Evolutionary conservation across 2,888 invertebrate species (phyloP).

Genomic region (Ichneumoninae sp.): DNA sequence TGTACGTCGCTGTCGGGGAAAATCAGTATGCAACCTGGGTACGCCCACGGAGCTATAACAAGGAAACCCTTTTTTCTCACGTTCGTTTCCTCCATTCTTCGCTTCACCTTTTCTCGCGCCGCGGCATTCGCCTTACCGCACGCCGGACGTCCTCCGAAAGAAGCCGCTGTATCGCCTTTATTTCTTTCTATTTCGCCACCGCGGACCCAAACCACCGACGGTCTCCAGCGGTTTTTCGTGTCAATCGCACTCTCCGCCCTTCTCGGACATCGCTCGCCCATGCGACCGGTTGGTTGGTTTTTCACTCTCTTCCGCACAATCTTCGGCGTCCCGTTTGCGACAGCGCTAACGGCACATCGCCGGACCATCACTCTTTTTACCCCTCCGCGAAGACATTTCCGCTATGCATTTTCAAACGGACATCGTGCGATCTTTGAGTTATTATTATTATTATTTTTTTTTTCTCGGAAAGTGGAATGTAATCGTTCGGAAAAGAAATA

Average conservation of each 20-base stretch:
- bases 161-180: neutral
- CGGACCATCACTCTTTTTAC: neutral
- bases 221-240: conserved; percentile 35
- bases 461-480: neutral
- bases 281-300: neutral
- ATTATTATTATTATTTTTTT: neutral
- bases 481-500: neutral
- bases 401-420: neutral
- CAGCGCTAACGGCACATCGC: neutral
- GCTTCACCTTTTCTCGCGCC: conserved; percentile 48
- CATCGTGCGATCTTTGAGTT: neutral
- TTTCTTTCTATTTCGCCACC: conserved; percentile 25
- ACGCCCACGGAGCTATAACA: conserved; percentile 73
- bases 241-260: conserved; percentile 31
- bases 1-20: conserved; percentile 61
- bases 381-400: neutral
- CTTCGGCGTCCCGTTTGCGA: conserved; percentile 29
- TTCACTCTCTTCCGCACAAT: conserved; percentile 7
- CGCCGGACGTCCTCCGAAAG: conserved; percentile 3
- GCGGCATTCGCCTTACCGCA: conserved; percentile 19
- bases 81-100: conserved; percentile 61
- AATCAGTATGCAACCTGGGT: conserved; percentile 79
- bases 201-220: conserved; percentile 41
- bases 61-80: conserved; percentile 70
- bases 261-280: neutral